Conservation (phyloP, 1,140 invertebrate genomes). For the Monomorium pharaonis region DNA sequence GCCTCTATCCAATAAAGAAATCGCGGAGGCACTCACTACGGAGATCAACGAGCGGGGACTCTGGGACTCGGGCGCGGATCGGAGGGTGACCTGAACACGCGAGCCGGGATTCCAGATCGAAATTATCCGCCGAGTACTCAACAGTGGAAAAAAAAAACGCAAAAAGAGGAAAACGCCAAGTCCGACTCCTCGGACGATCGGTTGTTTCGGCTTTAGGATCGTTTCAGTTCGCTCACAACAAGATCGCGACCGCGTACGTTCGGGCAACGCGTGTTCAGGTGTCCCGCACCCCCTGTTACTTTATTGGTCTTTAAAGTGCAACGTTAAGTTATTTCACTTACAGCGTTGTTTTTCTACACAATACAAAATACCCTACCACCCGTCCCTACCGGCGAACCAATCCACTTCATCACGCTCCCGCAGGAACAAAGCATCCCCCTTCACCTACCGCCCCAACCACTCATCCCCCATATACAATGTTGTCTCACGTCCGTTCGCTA, state of each 20-base stretch:
- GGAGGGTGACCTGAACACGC: constrained; percentile 77
- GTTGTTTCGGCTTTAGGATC: background rate
- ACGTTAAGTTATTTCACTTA: constrained; percentile 85
- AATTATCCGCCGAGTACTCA: background rate
- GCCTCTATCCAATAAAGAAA: constrained; percentile 78
- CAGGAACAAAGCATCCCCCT: constrained; percentile 64
- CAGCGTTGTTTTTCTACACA: constrained; percentile 84
- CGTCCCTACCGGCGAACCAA: constrained; percentile 71
- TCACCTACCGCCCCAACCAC: constrained; percentile 71
- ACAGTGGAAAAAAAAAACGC: background rate
- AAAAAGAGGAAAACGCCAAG: background rate
- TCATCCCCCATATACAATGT: constrained; percentile 81
- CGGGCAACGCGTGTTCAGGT: constrained; percentile 67
- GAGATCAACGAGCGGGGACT: constrained; percentile 71
- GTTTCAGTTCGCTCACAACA: background rate
- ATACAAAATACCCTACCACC: constrained; percentile 82
- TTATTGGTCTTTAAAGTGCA: constrained; percentile 82
- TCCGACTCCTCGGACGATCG: background rate
- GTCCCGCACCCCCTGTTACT: constrained; percentile 71
- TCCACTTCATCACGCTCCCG: constrained; percentile 64
- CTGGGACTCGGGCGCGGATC: constrained; percentile 81
- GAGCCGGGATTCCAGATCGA: constrained; percentile 41
- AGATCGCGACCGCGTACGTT: background rate
- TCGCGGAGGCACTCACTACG: constrained; percentile 85
- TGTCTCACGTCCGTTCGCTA: constrained; percentile 84